Evolutionary conservation across 2,888 invertebrate genomes (phyloP).

Genomic region (Tetanocera ferruginea): DNA sequence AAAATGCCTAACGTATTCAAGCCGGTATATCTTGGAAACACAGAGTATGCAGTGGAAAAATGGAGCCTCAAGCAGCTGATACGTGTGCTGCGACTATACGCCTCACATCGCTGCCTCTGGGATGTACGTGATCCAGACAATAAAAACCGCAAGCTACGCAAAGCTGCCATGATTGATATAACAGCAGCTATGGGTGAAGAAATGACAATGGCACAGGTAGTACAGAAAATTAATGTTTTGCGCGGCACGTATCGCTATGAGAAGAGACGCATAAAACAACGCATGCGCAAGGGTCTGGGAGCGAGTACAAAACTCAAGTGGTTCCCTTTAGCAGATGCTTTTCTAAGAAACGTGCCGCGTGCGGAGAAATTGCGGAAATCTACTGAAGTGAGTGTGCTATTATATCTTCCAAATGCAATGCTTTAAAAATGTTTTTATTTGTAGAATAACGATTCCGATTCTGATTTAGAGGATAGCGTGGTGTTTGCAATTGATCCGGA

Average conservation of each 20-base stretch:
- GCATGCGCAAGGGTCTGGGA: conserved; percentile 52
- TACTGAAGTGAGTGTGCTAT: background rate
- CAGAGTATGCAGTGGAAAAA: conserved; percentile 50
- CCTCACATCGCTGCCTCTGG: conserved; percentile 55
- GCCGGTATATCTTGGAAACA: conserved; percentile 47
- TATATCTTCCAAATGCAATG: background rate
- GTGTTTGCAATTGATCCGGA: conserved; percentile 55
- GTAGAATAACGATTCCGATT: conserved; percentile 49
- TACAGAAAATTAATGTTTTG: conserved; percentile 54
- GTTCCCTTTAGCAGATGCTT: conserved; percentile 56
- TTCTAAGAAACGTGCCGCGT: conserved; percentile 50
- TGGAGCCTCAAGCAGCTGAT: conserved; percentile 52
- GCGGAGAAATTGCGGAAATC: conserved; percentile 48
- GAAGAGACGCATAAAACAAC: conserved; percentile 55
- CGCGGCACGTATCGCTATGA: conserved; percentile 56
- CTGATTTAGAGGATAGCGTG: conserved; percentile 54
- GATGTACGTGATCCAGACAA: conserved; percentile 52
- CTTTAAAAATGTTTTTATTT: background rate
- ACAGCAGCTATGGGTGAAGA: conserved; percentile 52
- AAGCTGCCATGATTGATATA: conserved; percentile 54
- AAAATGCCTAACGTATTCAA: conserved; percentile 49
- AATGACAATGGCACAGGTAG: conserved; percentile 50
- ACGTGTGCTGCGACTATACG: conserved; percentile 53
- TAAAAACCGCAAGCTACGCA: conserved; percentile 52
- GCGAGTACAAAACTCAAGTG: conserved; percentile 55